Evolutionary conservation across 2,888 invertebrate genomes (phyloP).

Genomic region (Linnaemya tessellans): DNA sequence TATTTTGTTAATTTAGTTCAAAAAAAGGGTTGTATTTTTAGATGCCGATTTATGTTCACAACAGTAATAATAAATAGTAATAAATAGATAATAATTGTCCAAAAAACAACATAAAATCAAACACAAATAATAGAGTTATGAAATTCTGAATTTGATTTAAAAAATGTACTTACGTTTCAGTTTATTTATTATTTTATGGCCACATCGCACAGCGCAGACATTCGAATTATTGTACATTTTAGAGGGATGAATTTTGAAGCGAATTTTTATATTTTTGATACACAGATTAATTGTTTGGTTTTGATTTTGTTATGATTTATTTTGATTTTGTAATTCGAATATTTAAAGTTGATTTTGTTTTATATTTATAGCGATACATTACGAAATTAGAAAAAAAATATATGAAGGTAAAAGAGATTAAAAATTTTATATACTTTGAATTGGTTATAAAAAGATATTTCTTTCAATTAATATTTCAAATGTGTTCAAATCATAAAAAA

Average conservation of each 20-base stretch:
- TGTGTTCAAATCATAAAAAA: constrained; percentile 1
- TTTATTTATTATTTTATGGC: neutral
- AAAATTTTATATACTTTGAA: constrained; percentile 51
- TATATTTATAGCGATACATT: constrained; percentile 66
- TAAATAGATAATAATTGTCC: constrained; percentile 36
- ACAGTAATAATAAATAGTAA: constrained; percentile 29
- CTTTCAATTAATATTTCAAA: neutral
- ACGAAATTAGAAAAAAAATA: constrained; percentile 71
- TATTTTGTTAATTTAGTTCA: constrained; percentile 27
- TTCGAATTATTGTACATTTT: constrained; percentile 62
- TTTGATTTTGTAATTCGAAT: constrained; percentile 55
- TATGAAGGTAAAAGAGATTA: constrained; percentile 72
- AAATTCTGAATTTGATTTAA: constrained; percentile 56
- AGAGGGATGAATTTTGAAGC: constrained; percentile 61
- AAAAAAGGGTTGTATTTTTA: neutral
- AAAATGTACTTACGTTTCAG: constrained; percentile 54
- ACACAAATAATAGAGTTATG: constrained; percentile 60
- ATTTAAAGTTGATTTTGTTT: constrained; percentile 65
- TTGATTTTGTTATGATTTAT: constrained; percentile 63
- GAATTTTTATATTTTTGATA: constrained; percentile 39
- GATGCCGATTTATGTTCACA: constrained; percentile 56
- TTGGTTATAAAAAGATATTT: constrained; percentile 31
- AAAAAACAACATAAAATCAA: constrained; percentile 57
- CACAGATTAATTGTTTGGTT: constrained; percentile 41
- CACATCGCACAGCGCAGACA: constrained; percentile 55